Conservation (phyloP, 2,113 vertebrate genomes). For the Diphyllodes magnificus region DNA sequence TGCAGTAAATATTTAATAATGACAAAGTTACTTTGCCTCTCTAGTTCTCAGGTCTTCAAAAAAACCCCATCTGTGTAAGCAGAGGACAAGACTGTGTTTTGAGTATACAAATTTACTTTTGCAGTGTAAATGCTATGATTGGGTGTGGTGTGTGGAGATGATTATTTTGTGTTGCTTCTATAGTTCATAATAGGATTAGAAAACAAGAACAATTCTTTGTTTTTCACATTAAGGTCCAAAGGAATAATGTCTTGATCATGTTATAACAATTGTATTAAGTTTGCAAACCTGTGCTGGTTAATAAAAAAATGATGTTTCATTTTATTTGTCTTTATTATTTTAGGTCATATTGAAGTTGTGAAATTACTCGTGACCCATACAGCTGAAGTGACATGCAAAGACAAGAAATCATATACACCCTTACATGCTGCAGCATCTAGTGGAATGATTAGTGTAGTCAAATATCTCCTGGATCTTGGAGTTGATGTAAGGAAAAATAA, state of each 20-base stretch:
- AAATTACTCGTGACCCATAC: constrained; percentile 91
- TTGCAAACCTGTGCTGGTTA: not conserved
- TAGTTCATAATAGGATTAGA: not conserved
- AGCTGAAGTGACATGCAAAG: constrained; percentile 95
- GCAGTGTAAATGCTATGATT: not conserved
- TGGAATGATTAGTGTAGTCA: constrained; percentile 95
- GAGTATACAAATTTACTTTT: not conserved
- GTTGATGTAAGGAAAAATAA: constrained; percentile 85
- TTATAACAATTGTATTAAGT: not conserved
- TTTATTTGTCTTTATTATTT: constrained; percentile 29
- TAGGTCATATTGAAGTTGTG: constrained; percentile 97
- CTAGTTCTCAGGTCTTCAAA: not conserved
- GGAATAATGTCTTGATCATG: not conserved
- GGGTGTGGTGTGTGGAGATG: not conserved
- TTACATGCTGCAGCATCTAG: constrained; percentile 94
- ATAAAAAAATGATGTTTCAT: not conserved
- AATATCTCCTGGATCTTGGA: constrained; percentile 93
- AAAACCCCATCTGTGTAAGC: not conserved
- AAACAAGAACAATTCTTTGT: not conserved
- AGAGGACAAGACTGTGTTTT: not conserved
- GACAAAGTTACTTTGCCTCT: not conserved
- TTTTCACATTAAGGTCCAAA: not conserved
- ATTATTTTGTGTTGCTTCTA: not conserved
- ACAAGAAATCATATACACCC: constrained; percentile 95
- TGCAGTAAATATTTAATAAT: not conserved